These are phyloP conservation scores for Zophobas atratus DNA, from an alignment of 1,140 invertebrate genomes.

Conservation along the genomic window DNA sequence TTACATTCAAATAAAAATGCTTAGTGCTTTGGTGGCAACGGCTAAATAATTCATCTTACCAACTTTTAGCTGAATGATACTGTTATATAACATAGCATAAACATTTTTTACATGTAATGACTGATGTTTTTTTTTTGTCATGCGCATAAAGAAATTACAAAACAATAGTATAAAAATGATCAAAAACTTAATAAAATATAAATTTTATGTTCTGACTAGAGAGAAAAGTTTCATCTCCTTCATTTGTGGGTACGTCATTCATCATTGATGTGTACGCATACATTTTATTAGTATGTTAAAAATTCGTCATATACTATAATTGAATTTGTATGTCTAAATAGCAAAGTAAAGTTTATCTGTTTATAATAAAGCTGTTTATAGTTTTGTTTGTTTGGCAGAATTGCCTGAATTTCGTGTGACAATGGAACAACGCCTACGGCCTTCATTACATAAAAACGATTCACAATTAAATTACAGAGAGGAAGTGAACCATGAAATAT, in stretches of 20 bases:
- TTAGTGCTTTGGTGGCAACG: no score
- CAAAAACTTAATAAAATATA: no score
- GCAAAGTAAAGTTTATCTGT: constrained; percentile 26
- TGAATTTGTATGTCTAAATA: constrained; percentile 21
- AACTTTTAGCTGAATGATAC: no score
- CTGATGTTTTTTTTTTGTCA: no score
- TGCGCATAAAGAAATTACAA: no score
- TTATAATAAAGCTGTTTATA: not conserved
- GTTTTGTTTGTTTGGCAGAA: not conserved
- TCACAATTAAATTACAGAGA: constrained; percentile 27
- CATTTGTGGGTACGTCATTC: not conserved
- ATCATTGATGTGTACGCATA: not conserved
- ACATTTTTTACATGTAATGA: no score
- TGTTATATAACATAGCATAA: no score
- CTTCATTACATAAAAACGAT: constrained; percentile 30
- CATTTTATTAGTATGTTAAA: not conserved
- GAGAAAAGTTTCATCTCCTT: no score
- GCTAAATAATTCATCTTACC: no score
- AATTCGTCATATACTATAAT: constrained; percentile 32
- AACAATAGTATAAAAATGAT: no score
- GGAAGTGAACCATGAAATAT: constrained; percentile 14
- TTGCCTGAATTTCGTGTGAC: constrained; percentile 18
- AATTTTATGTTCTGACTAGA: no score
- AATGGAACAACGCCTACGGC: constrained; percentile 35
- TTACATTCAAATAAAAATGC: no score